A percentile compares a stretch with the other conserved stretches of the same genome.
phyloP scores from a whole-genome alignment of 2,888 invertebrate species.

The Tupiocoris notatus region DNA sequence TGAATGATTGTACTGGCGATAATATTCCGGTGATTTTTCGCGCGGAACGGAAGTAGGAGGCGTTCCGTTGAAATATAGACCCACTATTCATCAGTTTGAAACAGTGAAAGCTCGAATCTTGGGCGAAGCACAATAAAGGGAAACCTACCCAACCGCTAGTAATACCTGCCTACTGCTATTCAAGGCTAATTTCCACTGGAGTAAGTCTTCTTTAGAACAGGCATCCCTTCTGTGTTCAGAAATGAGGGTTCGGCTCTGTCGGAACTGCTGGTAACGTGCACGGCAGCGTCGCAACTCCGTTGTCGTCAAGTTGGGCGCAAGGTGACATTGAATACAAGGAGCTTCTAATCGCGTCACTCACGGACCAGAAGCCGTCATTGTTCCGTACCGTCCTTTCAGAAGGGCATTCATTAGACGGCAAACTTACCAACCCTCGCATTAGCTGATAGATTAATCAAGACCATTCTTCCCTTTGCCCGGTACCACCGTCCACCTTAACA shows the following conservation, averaged over 20 bases:
- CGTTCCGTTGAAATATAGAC: neutral
- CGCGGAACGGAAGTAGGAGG: neutral
- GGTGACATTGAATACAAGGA: constrained; percentile 38
- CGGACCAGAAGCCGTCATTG: constrained; percentile 39
- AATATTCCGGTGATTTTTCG: neutral
- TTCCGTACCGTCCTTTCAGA: constrained; percentile 30
- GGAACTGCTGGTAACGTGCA: neutral
- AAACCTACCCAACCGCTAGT: constrained; percentile 13
- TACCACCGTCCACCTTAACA: neutral
- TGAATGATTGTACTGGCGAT: neutral
- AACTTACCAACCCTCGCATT: constrained; percentile 41
- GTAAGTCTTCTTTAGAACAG: constrained; percentile 34
- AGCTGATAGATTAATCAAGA: constrained; percentile 41
- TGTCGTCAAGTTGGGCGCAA: constrained; percentile 39
- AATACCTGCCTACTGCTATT: constrained; percentile 20
- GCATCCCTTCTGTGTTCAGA: constrained; percentile 7
- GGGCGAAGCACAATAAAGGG: constrained; percentile 18
- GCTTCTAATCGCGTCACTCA: constrained; percentile 43
- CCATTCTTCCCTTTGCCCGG: constrained; percentile 19
- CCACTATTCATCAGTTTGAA: constrained; percentile 34
- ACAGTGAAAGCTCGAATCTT: constrained; percentile 15
- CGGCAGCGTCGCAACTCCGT: constrained; percentile 4
- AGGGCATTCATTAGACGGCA: constrained; percentile 42
- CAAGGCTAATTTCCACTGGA: constrained; percentile 30
- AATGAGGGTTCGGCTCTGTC: constrained; percentile 23